These are phyloP conservation scores for Scaptomyza reducta DNA, from an alignment of 2,888 invertebrate species.

Conservation along the genomic window DNA sequence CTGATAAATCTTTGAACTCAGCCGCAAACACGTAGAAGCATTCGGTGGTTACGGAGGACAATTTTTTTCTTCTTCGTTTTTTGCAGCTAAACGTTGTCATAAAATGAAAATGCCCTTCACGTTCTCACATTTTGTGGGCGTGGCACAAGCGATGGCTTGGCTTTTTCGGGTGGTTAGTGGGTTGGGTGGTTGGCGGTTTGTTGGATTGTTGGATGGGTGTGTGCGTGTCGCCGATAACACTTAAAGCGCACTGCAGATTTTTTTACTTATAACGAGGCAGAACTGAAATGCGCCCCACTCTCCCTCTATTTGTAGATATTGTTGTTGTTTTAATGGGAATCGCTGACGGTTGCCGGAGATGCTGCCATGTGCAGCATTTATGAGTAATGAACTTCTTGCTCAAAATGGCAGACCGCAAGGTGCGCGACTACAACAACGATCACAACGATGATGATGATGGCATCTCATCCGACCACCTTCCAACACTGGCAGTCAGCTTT, in stretches of 20 bases:
- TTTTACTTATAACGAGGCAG: constrained; percentile 75
- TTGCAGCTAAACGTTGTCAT: constrained; percentile 72
- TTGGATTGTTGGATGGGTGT: constrained; percentile 27
- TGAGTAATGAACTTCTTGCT: constrained; percentile 82
- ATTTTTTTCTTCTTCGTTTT: constrained; percentile 36
- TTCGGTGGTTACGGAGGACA: constrained; percentile 72
- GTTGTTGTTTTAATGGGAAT: constrained; percentile 74
- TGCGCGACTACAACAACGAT: constrained; percentile 55
- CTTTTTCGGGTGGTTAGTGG: constrained; percentile 29
- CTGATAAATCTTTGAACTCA: constrained; percentile 80
- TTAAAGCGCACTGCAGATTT: constrained; percentile 79
- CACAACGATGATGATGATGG: constrained; percentile 43
- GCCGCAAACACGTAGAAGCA: constrained; percentile 79
- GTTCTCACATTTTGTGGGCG: constrained; percentile 66
- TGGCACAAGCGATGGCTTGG: constrained; percentile 35
- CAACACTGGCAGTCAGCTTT: constrained; percentile 38
- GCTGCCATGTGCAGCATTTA: constrained; percentile 79
- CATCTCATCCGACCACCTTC: constrained; percentile 50
- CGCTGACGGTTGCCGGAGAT: constrained; percentile 51
- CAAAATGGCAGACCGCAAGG: constrained; percentile 76
- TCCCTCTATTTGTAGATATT: constrained; percentile 29
- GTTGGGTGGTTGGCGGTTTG: not conserved
- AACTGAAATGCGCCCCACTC: constrained; percentile 32
- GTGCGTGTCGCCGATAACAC: constrained; percentile 80
- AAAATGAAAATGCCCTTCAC: constrained; percentile 79